Conservation (phyloP, 2,888 invertebrate genomes). For the Cepaea hortensis region DNA sequence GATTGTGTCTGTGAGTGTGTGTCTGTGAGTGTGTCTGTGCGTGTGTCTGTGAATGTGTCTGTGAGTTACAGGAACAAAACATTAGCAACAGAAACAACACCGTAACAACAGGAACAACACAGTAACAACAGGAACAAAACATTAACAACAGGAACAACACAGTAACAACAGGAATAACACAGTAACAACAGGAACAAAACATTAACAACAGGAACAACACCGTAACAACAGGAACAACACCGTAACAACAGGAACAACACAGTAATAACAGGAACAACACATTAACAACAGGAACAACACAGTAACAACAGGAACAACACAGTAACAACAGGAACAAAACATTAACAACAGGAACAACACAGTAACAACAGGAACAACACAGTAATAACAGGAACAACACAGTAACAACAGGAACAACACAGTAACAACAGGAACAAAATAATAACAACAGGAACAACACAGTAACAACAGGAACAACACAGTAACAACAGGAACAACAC, state of each 20-base stretch:
- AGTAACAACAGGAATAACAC: neutral
- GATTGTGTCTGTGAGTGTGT: no score
- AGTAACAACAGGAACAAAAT: neutral
- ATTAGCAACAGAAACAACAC: neutral
- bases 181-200: neutral
- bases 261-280: neutral
- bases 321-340: neutral
- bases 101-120: neutral
- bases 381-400: neutral
- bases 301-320: neutral
- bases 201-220: neutral
- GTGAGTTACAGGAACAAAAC: neutral
- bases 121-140: neutral
- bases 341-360: neutral
- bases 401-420: neutral
- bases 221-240: neutral
- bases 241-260: neutral
- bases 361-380: neutral
- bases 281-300: no score
- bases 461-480: neutral
- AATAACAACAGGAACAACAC: neutral
- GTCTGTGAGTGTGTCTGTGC: no score
- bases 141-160: neutral
- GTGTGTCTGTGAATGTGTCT: no score
- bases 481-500: neutral